phyloP scores from a whole-genome alignment of 2,888 invertebrate species.

The Agrotis puta region DNA sequence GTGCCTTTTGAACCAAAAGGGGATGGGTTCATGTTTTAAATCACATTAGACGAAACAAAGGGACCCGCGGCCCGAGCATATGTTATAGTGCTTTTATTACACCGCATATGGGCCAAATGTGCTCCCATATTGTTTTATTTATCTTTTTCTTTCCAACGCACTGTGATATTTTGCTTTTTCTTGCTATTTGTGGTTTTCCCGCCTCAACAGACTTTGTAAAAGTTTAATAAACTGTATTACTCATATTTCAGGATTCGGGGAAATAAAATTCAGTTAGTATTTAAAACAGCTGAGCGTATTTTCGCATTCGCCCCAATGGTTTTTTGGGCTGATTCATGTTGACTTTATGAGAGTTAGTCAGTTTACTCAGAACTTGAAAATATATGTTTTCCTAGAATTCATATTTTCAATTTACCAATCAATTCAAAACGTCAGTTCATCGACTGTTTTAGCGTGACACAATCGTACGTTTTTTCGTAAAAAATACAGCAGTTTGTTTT shows the following conservation, averaged over 20 bases:
- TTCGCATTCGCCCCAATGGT: not conserved
- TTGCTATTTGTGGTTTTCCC: slow-evolving; percentile 11
- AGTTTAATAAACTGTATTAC: not conserved
- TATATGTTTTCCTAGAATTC: not conserved
- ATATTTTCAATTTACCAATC: not conserved
- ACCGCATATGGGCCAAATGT: slow-evolving; percentile 62
- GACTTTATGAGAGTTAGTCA: not conserved
- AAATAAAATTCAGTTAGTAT: not conserved
- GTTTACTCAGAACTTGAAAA: not conserved
- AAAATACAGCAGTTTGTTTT: too few relatives aligned
- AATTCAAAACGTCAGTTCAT: too few relatives aligned
- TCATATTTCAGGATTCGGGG: not conserved
- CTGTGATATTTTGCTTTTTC: slow-evolving; percentile 12
- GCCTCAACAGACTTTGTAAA: not conserved
- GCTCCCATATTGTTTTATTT: slow-evolving; percentile 65
- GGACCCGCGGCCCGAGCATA: slow-evolving; percentile 38
- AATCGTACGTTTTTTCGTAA: too few relatives aligned
- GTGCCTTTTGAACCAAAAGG: slow-evolving; percentile 23
- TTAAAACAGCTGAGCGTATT: not conserved
- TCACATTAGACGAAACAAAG: slow-evolving; percentile 64
- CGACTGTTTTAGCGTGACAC: not conserved
- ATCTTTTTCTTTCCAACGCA: slow-evolving; percentile 36
- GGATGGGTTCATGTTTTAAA: slow-evolving; percentile 59
- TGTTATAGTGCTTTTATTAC: slow-evolving; percentile 64
- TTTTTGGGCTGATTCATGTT: slow-evolving; percentile 1